phyloP scores from a whole-genome alignment of 2,888 invertebrate species.

The Polymixis flavicincta region DNA sequence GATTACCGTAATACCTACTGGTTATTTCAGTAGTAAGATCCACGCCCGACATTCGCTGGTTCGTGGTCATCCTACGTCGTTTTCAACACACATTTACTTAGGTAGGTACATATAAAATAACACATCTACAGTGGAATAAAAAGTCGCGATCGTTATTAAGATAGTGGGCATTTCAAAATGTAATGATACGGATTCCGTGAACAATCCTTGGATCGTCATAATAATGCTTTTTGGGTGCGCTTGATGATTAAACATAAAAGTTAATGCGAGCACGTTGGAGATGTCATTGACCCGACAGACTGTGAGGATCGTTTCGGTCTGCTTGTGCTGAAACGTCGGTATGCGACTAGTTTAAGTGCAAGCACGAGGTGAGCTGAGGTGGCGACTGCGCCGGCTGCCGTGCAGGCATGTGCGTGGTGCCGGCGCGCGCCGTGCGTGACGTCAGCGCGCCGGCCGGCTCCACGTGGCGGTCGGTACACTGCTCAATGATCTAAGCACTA shows the following conservation, averaged over 20 bases:
- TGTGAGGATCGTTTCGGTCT: conserved; percentile 82
- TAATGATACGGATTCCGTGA: conserved; percentile 54
- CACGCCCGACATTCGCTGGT: conserved; percentile 17
- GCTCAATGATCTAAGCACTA: conserved; percentile 70
- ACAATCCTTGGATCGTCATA: conserved; percentile 60
- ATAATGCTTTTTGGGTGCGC: conserved; percentile 65
- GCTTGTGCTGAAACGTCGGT: conserved; percentile 84
- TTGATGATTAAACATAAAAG: conserved; percentile 72
- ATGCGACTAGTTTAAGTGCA: conserved; percentile 83
- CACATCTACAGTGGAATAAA: conserved; percentile 33
- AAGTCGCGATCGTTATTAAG: conserved; percentile 34
- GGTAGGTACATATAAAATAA: conserved; percentile 10
- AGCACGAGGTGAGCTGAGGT: conserved; percentile 71
- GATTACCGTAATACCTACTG: conserved; percentile 42
- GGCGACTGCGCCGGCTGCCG: conserved; percentile 62
- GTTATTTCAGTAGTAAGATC: conserved; percentile 25
- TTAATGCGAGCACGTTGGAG: conserved; percentile 71
- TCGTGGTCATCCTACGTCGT: conserved; percentile 10
- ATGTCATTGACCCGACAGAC: conserved; percentile 84
- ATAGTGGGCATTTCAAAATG: conserved; percentile 38
- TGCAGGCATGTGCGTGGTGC: conserved; percentile 40
- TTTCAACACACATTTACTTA: conserved; percentile 12
- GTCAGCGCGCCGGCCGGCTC: conserved; percentile 78
- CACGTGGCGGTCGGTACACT: conserved; percentile 79
- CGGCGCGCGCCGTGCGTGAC: conserved; percentile 72